Evolutionary conservation across 2,888 invertebrate species (phyloP), one percentile per base, ranked within the genome.

Genomic region (Meiosimyza platycephala): DNA sequence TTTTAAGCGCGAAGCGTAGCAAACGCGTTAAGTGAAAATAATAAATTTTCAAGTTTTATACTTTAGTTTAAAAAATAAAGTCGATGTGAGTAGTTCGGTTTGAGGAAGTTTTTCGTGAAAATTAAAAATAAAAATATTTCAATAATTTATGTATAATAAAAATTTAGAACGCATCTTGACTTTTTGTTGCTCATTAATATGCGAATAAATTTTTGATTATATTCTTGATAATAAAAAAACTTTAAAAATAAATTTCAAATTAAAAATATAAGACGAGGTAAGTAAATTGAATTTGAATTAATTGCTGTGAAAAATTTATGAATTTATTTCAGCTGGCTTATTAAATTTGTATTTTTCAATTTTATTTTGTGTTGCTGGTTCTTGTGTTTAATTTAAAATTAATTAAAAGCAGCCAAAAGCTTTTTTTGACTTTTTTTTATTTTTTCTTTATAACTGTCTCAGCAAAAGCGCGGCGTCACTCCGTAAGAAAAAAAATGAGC

Each of bases 61-160:
- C 77, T 79, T 79, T 79, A 79, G 79, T 79, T 79, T 78, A 77
- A 77, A 79, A 79, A 78, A 76, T 77, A 76, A 72, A 78, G 78
- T 74, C 78, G 77, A 64, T 76, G 79, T 77, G 78, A 74, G 76
- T 74, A 74, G 79, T 74, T 77, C 54, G 65, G 18, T 28, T 28
- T 64, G 70, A 72, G 69, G 65, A 64, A 65, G 13, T 16, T 47
- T 60, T 62, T 62, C 52, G 40, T n/a, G 28, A 54, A 48, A 60
- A 72, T 48, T 63, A 28, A 69, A 40, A 55, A n/a, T n/a, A 72
- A 55, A 67, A 71, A 66, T 72, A 51, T 62, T 33, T 50, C 18
- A 9, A 67, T 55, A 40, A 67, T 68, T 51, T 33, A 18, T 62
- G 6, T 28, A 69, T 59, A 59, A 40, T 33, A 47, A 52, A 52